phyloP scores from a whole-genome alignment of 2,113 vertebrate genomes.

The Thalassarche chlororhynchos region DNA sequence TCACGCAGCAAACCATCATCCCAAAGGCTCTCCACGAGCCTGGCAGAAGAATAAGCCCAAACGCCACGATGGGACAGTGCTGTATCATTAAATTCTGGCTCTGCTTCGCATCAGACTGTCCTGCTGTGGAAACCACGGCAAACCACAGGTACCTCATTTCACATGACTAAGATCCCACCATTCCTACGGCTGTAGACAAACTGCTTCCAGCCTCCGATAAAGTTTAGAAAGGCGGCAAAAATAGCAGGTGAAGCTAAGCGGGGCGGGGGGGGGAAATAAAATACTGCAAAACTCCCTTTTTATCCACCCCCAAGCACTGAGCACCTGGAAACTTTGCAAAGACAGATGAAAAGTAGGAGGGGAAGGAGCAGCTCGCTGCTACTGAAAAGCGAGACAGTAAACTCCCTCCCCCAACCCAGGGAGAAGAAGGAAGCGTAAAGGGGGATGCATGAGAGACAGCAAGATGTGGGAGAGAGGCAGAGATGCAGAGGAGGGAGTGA shows the following conservation, averaged over 20 bases:
- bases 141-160: conserved; percentile 30
- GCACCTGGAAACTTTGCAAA: conserved; percentile 44
- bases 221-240: background rate
- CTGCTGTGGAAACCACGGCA: background rate
- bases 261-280: background rate
- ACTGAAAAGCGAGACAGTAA: conserved; percentile 29
- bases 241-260: background rate
- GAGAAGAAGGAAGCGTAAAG: background rate
- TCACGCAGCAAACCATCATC: background rate
- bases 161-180: background rate
- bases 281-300: background rate
- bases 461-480: conserved; percentile 60
- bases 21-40: background rate
- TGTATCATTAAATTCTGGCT: background rate
- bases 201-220: background rate
- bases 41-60: background rate
- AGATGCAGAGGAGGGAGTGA: conserved; percentile 66
- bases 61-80: background rate
- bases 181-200: background rate
- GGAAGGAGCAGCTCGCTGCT: conserved; percentile 2
- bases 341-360: conserved; percentile 63
- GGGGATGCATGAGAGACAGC: conserved; percentile 49
- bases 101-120: background rate
- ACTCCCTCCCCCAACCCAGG: background rate
- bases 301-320: background rate